phyloP scores from a whole-genome alignment of 1,140 invertebrate genomes.

The Eriosoma lanigerum region DNA sequence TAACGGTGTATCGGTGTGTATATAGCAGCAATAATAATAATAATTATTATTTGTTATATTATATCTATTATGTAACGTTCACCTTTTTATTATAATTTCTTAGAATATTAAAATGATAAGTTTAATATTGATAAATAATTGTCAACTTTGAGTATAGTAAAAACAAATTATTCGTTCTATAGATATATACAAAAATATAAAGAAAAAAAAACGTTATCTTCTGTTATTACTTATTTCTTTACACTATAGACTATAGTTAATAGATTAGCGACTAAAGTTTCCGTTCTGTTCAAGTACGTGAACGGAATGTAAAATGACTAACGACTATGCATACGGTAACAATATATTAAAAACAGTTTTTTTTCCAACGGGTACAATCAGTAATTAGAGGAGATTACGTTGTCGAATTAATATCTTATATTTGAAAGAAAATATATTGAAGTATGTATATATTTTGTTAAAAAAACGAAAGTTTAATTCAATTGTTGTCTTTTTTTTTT shows the following conservation, averaged over 20 bases:
- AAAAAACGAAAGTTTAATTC: neutral
- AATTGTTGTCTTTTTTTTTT: neutral
- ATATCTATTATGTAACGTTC: no score
- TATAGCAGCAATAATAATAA: no score
- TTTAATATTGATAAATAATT: no score
- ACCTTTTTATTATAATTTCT: no score
- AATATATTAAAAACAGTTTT: neutral
- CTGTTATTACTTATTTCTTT: conserved; percentile 20
- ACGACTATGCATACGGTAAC: neutral
- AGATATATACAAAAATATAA: neutral
- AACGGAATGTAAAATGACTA: conserved; percentile 6
- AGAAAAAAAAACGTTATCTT: conserved; percentile 15
- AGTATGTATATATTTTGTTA: no score
- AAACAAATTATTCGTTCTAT: neutral
- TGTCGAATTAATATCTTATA: no score
- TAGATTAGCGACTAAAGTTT: neutral
- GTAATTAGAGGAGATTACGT: neutral
- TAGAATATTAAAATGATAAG: neutral
- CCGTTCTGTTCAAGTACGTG: conserved; percentile 33
- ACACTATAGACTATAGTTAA: no score
- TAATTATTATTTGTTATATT: no score
- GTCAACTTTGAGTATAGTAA: no score
- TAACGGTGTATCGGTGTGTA: no score
- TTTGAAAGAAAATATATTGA: neutral
- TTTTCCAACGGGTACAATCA: neutral